phyloP scores from a whole-genome alignment of 2,113 vertebrate species.

The Dascyllus trimaculatus region DNA sequence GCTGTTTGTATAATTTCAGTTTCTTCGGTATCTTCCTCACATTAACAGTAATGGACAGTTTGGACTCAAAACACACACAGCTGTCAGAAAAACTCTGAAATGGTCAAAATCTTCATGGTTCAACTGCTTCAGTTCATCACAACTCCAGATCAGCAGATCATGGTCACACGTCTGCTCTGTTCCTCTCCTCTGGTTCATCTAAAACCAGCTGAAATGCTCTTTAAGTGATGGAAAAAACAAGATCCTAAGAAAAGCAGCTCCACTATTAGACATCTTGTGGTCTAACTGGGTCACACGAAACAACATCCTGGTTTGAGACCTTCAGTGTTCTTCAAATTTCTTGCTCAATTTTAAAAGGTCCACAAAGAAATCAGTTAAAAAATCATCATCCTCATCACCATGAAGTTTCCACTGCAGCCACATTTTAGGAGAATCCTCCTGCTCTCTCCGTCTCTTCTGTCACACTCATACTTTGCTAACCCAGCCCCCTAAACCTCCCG shows the following conservation, averaged over 20 bases:
- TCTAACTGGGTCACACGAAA: not conserved
- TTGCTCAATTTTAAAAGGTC: not conserved
- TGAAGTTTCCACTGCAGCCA: constrained; percentile 3
- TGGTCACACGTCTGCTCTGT: not conserved
- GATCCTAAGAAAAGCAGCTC: not conserved
- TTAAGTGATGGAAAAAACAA: not conserved
- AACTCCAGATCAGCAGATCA: not conserved
- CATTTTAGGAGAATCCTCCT: constrained; percentile 26
- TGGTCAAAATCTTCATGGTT: not conserved
- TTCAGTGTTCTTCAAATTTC: no score
- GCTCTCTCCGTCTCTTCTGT: not conserved
- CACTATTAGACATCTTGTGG: not conserved
- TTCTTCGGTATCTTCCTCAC: constrained; percentile 15
- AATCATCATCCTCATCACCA: not conserved
- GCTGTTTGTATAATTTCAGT: not conserved
- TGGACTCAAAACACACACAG: no score
- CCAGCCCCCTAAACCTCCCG: constrained; percentile 46
- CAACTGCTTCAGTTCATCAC: rapidly evolving
- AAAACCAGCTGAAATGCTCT: not conserved
- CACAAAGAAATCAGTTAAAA: not conserved
- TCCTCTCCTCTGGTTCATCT: not conserved
- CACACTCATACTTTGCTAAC: constrained; percentile 35
- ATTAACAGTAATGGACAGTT: not conserved
- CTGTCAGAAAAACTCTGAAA: not conserved
- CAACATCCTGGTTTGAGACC: not conserved